Base-by-base conservation (phyloP, 1,140 invertebrate species). In the Pogonomyrmex californicus region DNA sequence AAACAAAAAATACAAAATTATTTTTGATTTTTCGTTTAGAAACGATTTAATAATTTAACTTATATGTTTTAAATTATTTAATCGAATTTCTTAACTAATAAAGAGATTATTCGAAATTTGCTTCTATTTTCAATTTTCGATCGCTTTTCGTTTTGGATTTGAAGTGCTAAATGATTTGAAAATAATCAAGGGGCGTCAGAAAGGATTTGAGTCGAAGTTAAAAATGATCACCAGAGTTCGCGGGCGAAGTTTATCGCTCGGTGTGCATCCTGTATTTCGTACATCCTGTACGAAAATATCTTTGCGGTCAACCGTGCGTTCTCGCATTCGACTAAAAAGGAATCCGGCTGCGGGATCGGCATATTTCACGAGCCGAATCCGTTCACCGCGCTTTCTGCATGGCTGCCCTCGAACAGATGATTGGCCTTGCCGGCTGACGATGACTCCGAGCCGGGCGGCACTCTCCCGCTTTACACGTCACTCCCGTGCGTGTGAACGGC, bases 311-410 rank as follows among this genome's bases (percentile, higher is more conserved):
- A 47, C 38, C 30, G 17, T n/a, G n/a, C 38, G 1, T 51, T 79
- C 36, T 81, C 47, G 36, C 56, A 81, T 70, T 70, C 36, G 44
- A 70, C 41, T 33, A 14, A 66, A n/a, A 70, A 60, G 41, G 56
- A 83, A 75, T 60, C 41, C 17, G 41, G 36, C 54, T n/a, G 54
- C 56, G 5, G 33, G 41, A 60, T 83, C 56, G 68, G 41, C 41
- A 73, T 75, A 78, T 85, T 78, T 76, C 41, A 78, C 85, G 51
- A 88, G 38, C 75, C 87, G 75, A 87, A 87, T 88, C 85, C 85
- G 75, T 81, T 88, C 85, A 68, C 76, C 85, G 65, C 87, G 76
- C 49, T 88, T 88, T 88, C 85, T 86, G 77, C 85, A 87, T 79
- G 85, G 75, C 58, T 87, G 87, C 85, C 58, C 68, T 79, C 56